phyloP scores from a whole-genome alignment of 1,140 invertebrate species.

The Acromyrmex echinatior region DNA sequence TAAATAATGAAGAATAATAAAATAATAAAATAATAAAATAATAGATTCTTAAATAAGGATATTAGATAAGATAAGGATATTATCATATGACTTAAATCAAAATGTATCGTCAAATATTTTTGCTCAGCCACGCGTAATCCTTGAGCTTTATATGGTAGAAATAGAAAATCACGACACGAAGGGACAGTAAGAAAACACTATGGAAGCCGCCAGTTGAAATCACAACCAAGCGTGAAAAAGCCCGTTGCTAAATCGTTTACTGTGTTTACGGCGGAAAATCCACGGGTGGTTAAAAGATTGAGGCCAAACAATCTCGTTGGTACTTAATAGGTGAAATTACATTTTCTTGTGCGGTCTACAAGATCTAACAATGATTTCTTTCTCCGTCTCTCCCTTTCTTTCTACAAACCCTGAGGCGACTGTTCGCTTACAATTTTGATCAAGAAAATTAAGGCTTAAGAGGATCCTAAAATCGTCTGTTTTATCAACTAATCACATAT shows the following conservation, averaged over 20 bases:
- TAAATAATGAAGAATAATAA: background rate
- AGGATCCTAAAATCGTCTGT: constrained; percentile 22
- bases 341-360: constrained; percentile 66
- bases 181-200: constrained; percentile 60
- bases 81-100: constrained; percentile 18
- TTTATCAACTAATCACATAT: no score
- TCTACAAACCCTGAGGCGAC: background rate
- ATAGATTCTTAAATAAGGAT: background rate
- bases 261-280: constrained; percentile 66
- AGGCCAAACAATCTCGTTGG: constrained; percentile 69
- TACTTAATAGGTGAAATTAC: constrained; percentile 74
- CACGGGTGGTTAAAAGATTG: constrained; percentile 64
- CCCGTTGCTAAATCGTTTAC: constrained; percentile 60
- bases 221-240: constrained; percentile 71
- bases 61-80: background rate
- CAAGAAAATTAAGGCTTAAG: constrained; percentile 44
- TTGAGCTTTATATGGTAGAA: constrained; percentile 46
- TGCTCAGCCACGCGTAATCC: constrained; percentile 27
- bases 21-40: background rate
- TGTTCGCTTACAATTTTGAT: constrained; percentile 57
- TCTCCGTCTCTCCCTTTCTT: background rate
- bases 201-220: constrained; percentile 42
- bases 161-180: constrained; percentile 49
- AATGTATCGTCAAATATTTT: constrained; percentile 56
- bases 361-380: constrained; percentile 61